Evolutionary conservation across 2,797 vertebrate genomes (phyloP), one percentile per base, ranked within the genome.

Genomic region (Chelmon rostratus): DNA sequence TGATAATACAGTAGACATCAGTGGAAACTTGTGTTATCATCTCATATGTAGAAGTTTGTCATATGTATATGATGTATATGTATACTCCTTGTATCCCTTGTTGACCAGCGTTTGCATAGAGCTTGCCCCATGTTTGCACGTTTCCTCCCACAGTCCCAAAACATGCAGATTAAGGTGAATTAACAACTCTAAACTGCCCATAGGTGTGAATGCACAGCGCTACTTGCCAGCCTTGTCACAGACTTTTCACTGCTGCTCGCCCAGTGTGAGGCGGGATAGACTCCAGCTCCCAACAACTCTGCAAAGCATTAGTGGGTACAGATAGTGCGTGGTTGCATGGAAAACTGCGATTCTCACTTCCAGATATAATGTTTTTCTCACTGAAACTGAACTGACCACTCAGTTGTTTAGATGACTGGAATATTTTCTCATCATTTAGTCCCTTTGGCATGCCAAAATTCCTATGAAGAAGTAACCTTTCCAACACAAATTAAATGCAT

Each of bases 131-230:
- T 6, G 37, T 62, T 31, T 68, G 23, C 6, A 11, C 3, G 18
- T 73, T 80, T 67, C 71, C 56, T 58, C 52, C 47, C 9, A 56
- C 65, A 73, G n/a, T 47, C 54, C 54, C 0, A 19, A n/a, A 12
- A 59, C 8, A 8, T 33, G 37, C 44, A 68, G 10, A 44, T 68
- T 58, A 58, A 8, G 21, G 31, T 71, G 59, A 78, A 78, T 47
- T 33, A 37, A 52, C 61, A 64, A 33, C 56, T 77, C 64, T 57
- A 56, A 79, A 66, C 57, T 61, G 6, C 25, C 65, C 37, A 31
- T 59, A 73, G 38, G 28, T 88, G 28, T 81, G 68, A 77, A 69
- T 47, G 47, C 63, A 47, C 35, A 44, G 40, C 5, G 18, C 52
- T 23, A 12, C 37, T 47, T 83, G 69, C 35, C 42, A 44, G 40